These are phyloP conservation scores for Coptodon rendalli DNA, from an alignment of 2,113 vertebrate species.

Conservation along the genomic window DNA sequence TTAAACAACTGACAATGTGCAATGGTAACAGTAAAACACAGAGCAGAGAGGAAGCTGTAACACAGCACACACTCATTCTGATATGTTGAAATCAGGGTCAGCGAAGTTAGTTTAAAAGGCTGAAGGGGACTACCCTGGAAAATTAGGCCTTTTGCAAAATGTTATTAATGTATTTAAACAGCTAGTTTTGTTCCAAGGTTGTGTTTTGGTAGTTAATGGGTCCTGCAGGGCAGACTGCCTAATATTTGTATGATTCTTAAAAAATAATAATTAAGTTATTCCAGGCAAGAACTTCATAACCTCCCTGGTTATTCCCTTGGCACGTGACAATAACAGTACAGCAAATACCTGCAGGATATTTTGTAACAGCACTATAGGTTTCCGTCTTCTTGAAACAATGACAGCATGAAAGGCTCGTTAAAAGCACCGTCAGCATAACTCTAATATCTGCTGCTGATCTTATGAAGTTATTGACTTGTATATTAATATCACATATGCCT, in stretches of 20 bases:
- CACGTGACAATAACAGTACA: conserved; percentile 9
- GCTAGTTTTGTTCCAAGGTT: neutral
- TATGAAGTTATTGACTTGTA: neutral
- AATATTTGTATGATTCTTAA: neutral
- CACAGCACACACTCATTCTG: neutral
- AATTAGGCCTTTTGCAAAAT: neutral
- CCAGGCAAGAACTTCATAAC: neutral
- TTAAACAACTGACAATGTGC: neutral
- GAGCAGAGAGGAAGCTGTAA: neutral
- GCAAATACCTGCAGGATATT: neutral
- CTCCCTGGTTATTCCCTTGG: neutral
- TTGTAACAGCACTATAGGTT: neutral
- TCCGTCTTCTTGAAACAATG: neutral
- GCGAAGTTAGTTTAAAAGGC: neutral
- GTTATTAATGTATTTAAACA: neutral
- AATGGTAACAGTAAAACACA: neutral
- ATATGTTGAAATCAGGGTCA: neutral
- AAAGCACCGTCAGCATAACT: neutral
- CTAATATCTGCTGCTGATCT: neutral
- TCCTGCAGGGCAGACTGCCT: neutral
- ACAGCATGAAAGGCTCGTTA: neutral
- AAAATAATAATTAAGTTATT: neutral
- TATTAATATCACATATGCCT: neutral
- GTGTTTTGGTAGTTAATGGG: neutral
- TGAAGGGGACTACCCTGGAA: neutral